Conservation (phyloP, 2,113 vertebrate species). For the Thunnus thynnus region DNA sequence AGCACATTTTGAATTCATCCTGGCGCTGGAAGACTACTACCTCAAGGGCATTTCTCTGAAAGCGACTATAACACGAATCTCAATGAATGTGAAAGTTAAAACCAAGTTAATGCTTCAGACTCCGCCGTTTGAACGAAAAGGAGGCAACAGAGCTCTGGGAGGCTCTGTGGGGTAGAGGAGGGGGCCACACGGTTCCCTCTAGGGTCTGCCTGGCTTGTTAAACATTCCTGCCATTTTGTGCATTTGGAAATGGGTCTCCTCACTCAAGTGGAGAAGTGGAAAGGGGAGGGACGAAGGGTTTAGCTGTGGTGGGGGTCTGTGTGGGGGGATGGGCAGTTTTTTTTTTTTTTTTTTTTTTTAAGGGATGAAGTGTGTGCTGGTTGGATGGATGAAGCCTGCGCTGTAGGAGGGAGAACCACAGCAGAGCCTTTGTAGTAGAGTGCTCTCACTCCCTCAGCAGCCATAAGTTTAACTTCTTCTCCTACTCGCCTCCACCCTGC, state of each 20-base stretch:
- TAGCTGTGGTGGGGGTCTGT: conserved; percentile 49
- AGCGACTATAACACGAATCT: conserved; percentile 50
- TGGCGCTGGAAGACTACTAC: conserved; percentile 64
- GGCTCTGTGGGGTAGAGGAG: background rate
- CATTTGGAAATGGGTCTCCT: conserved; percentile 79
- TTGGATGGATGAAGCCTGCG: conserved; percentile 48
- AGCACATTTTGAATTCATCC: conserved; percentile 75
- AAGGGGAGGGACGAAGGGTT: conserved; percentile 58
- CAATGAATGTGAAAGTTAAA: conserved; percentile 68
- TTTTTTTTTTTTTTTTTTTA: conserved; percentile 30
- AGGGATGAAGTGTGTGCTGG: conserved; percentile 64
- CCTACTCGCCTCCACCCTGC: conserved; percentile 19
- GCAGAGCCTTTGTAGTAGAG: conserved; percentile 57
- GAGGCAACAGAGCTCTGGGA: conserved; percentile 25
- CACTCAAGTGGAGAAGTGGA: conserved; percentile 72
- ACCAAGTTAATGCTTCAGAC: conserved; percentile 37
- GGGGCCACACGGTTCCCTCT: conserved; percentile 48
- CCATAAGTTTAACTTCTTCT: conserved; percentile 58
- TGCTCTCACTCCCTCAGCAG: conserved; percentile 63
- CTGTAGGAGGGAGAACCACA: conserved; percentile 54
- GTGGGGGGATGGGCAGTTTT: conserved; percentile 54
- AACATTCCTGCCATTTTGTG: conserved; percentile 86
- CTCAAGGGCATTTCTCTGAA: conserved; percentile 71
- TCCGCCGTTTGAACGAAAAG: conserved; percentile 42
- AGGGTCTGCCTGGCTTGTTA: conserved; percentile 72